Percentiles rank a stretch among this genome's conserved stretches.
These are phyloP conservation scores for Selene dorsalis DNA, from an alignment of 2,797 vertebrate species.

Conservation along the genomic window DNA sequence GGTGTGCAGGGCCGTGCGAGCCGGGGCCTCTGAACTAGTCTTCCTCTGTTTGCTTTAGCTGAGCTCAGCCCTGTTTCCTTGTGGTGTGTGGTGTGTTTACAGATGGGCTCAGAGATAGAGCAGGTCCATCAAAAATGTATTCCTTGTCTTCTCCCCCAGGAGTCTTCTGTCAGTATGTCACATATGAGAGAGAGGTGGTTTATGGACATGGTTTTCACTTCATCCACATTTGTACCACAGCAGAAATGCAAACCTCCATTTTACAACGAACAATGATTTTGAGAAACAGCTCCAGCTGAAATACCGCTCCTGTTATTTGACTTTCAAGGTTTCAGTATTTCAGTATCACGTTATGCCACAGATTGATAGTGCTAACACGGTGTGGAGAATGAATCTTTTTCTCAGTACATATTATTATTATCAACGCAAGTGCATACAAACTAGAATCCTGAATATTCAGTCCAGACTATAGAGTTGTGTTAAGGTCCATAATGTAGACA, in stretches of 20 bases:
- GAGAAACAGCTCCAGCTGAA: neutral
- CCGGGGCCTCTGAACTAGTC: neutral
- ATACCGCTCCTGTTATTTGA: neutral
- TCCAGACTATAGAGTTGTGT: neutral
- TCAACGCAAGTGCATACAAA: neutral
- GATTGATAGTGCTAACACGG: neutral
- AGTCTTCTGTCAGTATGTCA: neutral
- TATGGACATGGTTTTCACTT: neutral
- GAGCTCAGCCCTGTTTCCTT: constrained; percentile 4
- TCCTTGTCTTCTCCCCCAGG: neutral
- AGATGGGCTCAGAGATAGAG: neutral
- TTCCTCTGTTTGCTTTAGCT: constrained; percentile 22
- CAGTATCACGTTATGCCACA: neutral
- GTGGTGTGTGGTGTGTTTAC: constrained; percentile 10
- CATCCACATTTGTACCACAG: neutral
- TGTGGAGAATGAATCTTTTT: neutral
- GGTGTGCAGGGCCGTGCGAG: neutral
- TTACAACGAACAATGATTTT: neutral
- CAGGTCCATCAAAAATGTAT: neutral
- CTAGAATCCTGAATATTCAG: neutral
- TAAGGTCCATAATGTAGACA: neutral
- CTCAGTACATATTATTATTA: neutral
- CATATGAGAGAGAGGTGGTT: neutral
- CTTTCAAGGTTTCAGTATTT: neutral
- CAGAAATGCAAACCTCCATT: neutral